These are phyloP conservation scores for Cantharis rustica DNA, from an alignment of 2,888 invertebrate genomes.

Conservation along the genomic window DNA sequence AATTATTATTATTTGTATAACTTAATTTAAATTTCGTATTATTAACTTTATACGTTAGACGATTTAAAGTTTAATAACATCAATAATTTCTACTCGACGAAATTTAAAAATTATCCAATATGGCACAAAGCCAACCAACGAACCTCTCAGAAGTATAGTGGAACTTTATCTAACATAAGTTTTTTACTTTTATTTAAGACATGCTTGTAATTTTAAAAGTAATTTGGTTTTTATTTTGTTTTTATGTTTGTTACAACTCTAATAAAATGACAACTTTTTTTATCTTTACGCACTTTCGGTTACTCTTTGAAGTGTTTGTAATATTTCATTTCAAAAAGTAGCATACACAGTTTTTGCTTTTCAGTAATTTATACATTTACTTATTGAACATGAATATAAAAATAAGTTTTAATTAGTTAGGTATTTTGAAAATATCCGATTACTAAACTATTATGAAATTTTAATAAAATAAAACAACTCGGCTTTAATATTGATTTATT, in stretches of 20 bases:
- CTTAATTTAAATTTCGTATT: not conserved
- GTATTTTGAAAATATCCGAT: too few relatives aligned
- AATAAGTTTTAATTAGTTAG: too few relatives aligned
- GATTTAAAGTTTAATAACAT: not conserved
- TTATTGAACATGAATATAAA: too few relatives aligned
- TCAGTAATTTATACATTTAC: too few relatives aligned
- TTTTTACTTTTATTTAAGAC: not conserved
- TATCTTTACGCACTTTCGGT: not conserved
- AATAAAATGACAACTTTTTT: not conserved
- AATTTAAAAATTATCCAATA: not conserved
- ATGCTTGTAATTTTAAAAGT: not conserved
- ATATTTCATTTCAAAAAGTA: not conserved
- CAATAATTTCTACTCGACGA: not conserved
- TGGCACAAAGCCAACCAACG: not conserved
- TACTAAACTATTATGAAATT: too few relatives aligned
- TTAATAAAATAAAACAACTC: too few relatives aligned
- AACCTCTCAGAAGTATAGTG: not conserved
- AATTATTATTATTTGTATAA: not conserved
- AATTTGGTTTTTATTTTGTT: not conserved
- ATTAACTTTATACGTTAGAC: not conserved
- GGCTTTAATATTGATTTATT: too few relatives aligned
- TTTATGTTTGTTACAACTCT: not conserved
- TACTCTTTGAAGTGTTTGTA: not conserved
- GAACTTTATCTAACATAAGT: not conserved
- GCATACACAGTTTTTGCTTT: too few relatives aligned